Base-by-base conservation (phyloP, 2,113 vertebrate genomes). In the Saguinus midas region DNA sequence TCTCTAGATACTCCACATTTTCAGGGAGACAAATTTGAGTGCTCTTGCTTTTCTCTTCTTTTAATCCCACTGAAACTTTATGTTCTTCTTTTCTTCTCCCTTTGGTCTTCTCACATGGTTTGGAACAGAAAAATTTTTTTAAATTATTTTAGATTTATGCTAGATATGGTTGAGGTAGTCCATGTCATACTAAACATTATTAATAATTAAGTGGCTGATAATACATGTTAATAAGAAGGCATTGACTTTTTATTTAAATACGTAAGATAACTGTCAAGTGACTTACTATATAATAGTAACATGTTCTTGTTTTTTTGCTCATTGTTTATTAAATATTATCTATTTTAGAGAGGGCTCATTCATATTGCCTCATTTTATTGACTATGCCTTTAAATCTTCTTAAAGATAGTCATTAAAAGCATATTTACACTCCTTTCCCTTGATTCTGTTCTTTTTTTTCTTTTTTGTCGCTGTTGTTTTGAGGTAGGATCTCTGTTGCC, bases 201-300 rank as follows among this genome's bases (percentile, higher is more conserved):
- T 81, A 87, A 72, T 48, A 68, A 86, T 90, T 91, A 43, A 87
- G 6, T 83, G 72, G 72, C 16, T 52, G 57, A 81, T 73, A 84
- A 68, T 70, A 40, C 52, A 35, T 29, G 37, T 88, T 88, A 75
- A 73, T 88, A n/a, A 73, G 48, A 95, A 87, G 48, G 35, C 78
- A 94, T 35, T 92, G 68, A 64, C 48, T 79, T 90, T 87, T 87
- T 89, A 79, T 85, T 96, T 94, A 96, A 85, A 91, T 80, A 16
- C 75, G 48, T 84, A 58, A 96, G 93, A 66, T 91, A 94, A 86
- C 32, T 55, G 20, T 81, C 48, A 96, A 73, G 40, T 75, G 64
- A 80, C 23, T 93, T 95, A 29, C n/a, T 96, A 2, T 85, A 57
- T 96, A 72, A 70, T 27, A 94, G 73, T 89, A 96, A 84, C 64